Base-by-base conservation (phyloP, 2,113 vertebrate genomes). In the Phrynocephalus versicolor region DNA sequence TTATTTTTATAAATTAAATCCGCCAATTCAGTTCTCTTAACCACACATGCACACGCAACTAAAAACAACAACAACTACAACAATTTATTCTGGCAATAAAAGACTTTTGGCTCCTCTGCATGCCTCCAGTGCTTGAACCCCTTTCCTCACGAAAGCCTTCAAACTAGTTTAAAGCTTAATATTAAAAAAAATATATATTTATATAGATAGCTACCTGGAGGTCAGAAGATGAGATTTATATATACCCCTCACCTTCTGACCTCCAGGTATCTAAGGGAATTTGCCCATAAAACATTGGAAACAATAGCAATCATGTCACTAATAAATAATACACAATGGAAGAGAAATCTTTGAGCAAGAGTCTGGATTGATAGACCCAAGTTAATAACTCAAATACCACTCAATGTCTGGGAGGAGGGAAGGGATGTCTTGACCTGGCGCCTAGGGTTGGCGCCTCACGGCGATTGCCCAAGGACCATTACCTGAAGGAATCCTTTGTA, bases 401-500 rank as follows among this genome's bases (percentile, higher is more conserved):
- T 73, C n/a, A 83, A 73, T 2, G 70, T 73, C 70, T 41, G 81
- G 71, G 55, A 30, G 55, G 27, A 37, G 81, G 3, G 33, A 60
- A 82, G 81, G 33, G n/a, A 30, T 37, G 25, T 83, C 73, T 83
- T 41, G 73, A 60, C 39, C 69, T 62, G 81, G 81, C 35, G 70
- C 81, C 81, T 73, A 71, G 35, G 0, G 25, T 21, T 73, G 69
- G 81, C 16, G 69, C 69, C 81, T 73, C 35, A 5, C 3, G 14
- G 39, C 55, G 70, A 83, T 73, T 73, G 57, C 55, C 71, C 62
- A 73, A 83, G 81, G 37, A 58, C 70, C 70, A 83, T 83, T 83
- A 88, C 90, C 60, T 84, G 89, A 90, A 90, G 84, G 67, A 78
- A 3, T 89, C 35, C 72, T 85, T 77, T 65, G 72, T 41, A 0